A percentile compares a stretch with the other conserved stretches of the same genome.
Evolutionary conservation across 2,888 invertebrate genomes (phyloP).

Genomic region (Bugulina stolonifera): DNA sequence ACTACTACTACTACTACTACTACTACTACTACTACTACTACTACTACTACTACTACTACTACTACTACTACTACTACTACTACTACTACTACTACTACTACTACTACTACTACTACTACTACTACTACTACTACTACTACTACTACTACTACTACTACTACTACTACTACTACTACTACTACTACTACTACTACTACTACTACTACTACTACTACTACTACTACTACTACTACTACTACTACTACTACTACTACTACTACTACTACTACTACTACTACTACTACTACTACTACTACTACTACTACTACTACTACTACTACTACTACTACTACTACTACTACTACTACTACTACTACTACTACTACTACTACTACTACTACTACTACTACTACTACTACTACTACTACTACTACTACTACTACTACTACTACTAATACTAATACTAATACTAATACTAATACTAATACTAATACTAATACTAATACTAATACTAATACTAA

Average conservation of each 20-base stretch:
- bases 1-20: background rate
- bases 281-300: background rate
- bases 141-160: background rate
- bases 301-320: background rate
- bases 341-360: background rate
- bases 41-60: background rate
- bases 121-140: background rate
- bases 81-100: background rate
- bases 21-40: background rate
- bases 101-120: background rate
- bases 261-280: background rate
- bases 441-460: background rate
- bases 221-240: background rate
- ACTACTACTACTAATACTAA: too few relatives aligned
- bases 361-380: slow-evolving; percentile 1
- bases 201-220: background rate
- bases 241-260: background rate
- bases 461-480: background rate
- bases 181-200: background rate
- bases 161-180: background rate
- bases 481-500: background rate
- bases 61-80: background rate
- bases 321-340: background rate
- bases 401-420: background rate
- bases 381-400: background rate